Evolutionary conservation across 2,888 invertebrate species (phyloP).

Genomic region (Ommatoiulus sabulosus): DNA sequence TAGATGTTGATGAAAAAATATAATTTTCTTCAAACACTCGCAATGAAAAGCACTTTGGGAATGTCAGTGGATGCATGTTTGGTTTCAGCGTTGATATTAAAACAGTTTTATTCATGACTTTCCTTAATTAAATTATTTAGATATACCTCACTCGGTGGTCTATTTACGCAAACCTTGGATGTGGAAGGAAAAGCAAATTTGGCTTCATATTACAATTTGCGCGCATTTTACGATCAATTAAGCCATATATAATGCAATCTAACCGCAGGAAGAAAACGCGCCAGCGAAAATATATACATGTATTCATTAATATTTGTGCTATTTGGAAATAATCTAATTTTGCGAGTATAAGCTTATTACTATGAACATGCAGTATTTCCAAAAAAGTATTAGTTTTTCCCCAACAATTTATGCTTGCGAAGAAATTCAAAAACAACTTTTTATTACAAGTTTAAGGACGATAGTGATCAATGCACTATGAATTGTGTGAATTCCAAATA

Average conservation of each 20-base stretch:
- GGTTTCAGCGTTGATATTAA: not conserved
- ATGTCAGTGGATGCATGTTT: not conserved
- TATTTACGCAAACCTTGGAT: not conserved
- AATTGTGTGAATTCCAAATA: too few species aligned
- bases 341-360: not conserved
- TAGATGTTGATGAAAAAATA: slow-evolving; percentile 38
- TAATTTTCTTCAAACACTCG: not conserved
- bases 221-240: not conserved
- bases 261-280: not conserved
- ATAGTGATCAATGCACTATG: not conserved
- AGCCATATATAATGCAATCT: not conserved
- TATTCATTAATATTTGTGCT: not conserved
- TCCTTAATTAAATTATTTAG: not conserved
- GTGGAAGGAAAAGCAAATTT: not conserved
- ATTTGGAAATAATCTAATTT: not conserved
- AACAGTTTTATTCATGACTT: slow-evolving; percentile 26
- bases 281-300: not conserved
- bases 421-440: not conserved
- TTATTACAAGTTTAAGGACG: not conserved
- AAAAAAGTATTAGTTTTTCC: not conserved
- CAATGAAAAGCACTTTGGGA: not conserved
- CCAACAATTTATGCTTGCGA: not conserved
- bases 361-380: not conserved
- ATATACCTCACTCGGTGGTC: not conserved
- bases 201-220: not conserved